These are phyloP conservation scores for Oryzias woworae DNA, from an alignment of 2,113 vertebrate genomes.

Conservation along the genomic window DNA sequence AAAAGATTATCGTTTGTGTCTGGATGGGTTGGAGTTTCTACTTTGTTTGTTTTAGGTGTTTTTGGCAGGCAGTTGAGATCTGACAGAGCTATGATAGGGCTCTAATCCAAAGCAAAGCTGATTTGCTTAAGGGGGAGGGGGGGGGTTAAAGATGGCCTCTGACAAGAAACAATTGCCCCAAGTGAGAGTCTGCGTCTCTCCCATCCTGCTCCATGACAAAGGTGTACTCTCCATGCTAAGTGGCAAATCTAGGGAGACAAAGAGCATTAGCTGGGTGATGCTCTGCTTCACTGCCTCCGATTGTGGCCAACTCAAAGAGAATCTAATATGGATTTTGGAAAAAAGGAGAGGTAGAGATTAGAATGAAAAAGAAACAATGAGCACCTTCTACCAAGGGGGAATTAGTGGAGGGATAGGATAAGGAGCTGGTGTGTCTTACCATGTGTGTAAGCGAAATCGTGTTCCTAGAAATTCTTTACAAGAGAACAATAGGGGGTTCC, in stretches of 20 bases:
- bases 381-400: slow-evolving; percentile 75
- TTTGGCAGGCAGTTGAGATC: slow-evolving; percentile 57
- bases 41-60: slow-evolving; percentile 67
- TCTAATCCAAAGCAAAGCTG: slow-evolving; percentile 75
- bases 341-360: slow-evolving; percentile 71
- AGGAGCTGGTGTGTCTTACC: slow-evolving; percentile 55
- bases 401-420: slow-evolving; percentile 76
- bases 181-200: slow-evolving; percentile 69
- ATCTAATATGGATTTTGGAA: slow-evolving; percentile 76
- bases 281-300: slow-evolving; percentile 72
- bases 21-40: slow-evolving; percentile 22
- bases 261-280: slow-evolving; percentile 75
- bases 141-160: slow-evolving; percentile 58
- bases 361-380: slow-evolving; percentile 78
- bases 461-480: slow-evolving; percentile 51
- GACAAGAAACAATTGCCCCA: slow-evolving; percentile 75
- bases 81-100: slow-evolving; percentile 66
- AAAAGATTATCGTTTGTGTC: not conserved
- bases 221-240: slow-evolving; percentile 76
- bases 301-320: slow-evolving; percentile 76
- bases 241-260: slow-evolving; percentile 77
- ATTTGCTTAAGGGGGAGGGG: slow-evolving; percentile 60
- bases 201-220: slow-evolving; percentile 73
- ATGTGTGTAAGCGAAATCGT: slow-evolving; percentile 32
- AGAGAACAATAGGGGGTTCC: slow-evolving; percentile 53